Evolutionary conservation across 2,888 invertebrate species (phyloP).

Genomic region (Mimachlamys varia): DNA sequence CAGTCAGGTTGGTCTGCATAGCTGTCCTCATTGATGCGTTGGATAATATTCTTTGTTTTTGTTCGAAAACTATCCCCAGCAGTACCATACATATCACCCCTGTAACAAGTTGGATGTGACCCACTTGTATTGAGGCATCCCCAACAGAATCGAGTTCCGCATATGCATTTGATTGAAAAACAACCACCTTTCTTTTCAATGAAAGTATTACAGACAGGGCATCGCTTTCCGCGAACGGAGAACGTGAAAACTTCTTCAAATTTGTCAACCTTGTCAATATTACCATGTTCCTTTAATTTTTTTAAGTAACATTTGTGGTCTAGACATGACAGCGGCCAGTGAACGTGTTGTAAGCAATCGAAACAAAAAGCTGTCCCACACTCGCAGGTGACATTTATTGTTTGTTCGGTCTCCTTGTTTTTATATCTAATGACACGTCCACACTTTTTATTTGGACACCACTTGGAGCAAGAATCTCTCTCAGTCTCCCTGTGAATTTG

Average conservation of each 20-base stretch:
- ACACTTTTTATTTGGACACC: constrained; percentile 66
- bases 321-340: constrained; percentile 68
- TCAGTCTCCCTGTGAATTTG: constrained; percentile 48
- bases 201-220: constrained; percentile 64
- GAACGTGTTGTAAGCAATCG: constrained; percentile 60
- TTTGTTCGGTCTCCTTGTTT: not conserved
- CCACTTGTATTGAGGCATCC: constrained; percentile 57
- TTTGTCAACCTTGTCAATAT: constrained; percentile 46
- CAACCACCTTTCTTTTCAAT: constrained; percentile 68
- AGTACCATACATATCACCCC: too few species aligned
- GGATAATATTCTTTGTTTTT: not conserved
- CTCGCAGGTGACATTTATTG: constrained; percentile 50
- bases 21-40: too few species aligned
- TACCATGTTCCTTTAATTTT: constrained; percentile 55
- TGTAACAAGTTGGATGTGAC: not conserved
- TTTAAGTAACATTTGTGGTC: constrained; percentile 51
- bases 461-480: constrained; percentile 52
- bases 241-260: not conserved
- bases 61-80: not conserved
- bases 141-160: constrained; percentile 65
- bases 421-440: constrained; percentile 53
- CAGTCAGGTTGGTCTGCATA: not conserved
- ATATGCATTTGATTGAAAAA: constrained; percentile 61
- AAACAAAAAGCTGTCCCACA: constrained; percentile 64
- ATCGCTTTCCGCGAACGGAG: constrained; percentile 60